These are phyloP conservation scores for Redunca redunca DNA, from an alignment of 2,113 vertebrate genomes.

Conservation along the genomic window DNA sequence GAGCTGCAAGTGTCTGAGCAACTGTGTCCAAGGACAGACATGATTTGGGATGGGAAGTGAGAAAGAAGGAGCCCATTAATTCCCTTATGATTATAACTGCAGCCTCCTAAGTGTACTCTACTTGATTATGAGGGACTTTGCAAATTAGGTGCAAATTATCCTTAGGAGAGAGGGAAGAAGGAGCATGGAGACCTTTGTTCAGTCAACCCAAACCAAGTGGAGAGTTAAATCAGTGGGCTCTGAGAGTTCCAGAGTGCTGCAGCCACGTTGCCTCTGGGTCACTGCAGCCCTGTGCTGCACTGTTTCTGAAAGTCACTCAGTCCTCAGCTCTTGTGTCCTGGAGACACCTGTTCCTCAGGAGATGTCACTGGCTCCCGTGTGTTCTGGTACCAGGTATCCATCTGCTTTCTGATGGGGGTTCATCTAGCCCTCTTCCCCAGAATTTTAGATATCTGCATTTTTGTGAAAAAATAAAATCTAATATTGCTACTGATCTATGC, in stretches of 20 bases:
- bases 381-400: background rate
- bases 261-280: background rate
- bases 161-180: background rate
- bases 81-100: background rate
- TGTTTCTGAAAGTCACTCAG: background rate
- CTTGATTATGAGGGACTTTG: constrained; percentile 18
- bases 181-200: background rate
- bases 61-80: background rate
- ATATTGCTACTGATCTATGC: background rate
- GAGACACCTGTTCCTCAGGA: background rate
- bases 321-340: background rate
- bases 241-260: background rate
- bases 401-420: background rate
- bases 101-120: background rate
- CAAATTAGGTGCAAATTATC: constrained; percentile 8
- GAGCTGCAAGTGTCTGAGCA: background rate
- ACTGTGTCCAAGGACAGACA: background rate
- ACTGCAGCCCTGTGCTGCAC: background rate
- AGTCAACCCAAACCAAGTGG: background rate
- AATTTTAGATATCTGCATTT: background rate
- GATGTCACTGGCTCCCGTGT: background rate
- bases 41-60: background rate
- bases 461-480: background rate
- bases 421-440: background rate
- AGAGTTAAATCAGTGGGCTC: background rate